Evolutionary conservation across 2,113 vertebrate species (phyloP).

Genomic region (Poecile atricapillus): DNA sequence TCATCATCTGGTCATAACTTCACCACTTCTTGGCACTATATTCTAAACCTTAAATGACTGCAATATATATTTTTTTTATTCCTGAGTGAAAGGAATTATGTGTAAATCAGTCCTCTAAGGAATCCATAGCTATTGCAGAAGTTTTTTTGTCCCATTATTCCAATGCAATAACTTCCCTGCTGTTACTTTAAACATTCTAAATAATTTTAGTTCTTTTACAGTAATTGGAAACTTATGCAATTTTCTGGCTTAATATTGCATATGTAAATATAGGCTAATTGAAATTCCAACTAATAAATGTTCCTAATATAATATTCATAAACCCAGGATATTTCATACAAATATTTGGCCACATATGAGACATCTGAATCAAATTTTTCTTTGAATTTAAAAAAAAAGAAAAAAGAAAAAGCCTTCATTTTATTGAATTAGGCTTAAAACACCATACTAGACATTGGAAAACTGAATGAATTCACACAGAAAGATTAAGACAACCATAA

Average conservation of each 20-base stretch:
- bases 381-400: neutral
- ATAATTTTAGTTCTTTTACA: constrained; percentile 5
- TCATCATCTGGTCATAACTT: neutral
- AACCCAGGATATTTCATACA: neutral
- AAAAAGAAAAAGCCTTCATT: neutral
- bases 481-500: neutral
- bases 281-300: constrained; percentile 43
- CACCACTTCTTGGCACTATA: neutral
- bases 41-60: neutral
- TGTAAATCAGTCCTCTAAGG: neutral
- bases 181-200: constrained; percentile 22
- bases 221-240: constrained; percentile 12
- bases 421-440: neutral
- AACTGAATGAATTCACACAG: neutral
- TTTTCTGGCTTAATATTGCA: constrained; percentile 39
- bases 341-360: neutral
- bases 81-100: neutral
- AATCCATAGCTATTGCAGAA: neutral
- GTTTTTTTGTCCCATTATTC: neutral
- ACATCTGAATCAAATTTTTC: constrained; percentile 2
- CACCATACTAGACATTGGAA: neutral
- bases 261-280: constrained; percentile 48
- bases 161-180: neutral
- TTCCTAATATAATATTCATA: constrained; percentile 22
- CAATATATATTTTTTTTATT: neutral